A percentile compares a stretch with the other conserved stretches of the same genome.
Conservation (phyloP, 2,797 vertebrate genomes). For the Tachyglossus aculeatus region DNA sequence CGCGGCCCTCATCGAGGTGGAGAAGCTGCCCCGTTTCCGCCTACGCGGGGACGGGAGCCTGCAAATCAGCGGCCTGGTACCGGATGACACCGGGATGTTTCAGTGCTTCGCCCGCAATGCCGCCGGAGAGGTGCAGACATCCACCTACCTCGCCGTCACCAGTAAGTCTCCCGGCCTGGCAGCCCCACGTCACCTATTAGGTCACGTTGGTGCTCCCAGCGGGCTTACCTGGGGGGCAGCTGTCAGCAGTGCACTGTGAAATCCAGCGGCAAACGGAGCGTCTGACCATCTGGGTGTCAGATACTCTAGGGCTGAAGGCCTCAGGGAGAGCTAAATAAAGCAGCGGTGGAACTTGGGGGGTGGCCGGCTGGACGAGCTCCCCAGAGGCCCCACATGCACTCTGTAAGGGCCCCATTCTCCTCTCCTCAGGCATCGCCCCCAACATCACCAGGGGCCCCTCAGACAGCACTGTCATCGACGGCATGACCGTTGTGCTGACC, state of each 20-base stretch:
- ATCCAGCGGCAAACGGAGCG: not conserved
- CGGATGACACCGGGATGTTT: slow-evolving; percentile 96
- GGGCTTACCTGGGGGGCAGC: not conserved
- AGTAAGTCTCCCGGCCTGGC: slow-evolving; percentile 78
- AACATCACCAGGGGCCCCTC: slow-evolving; percentile 95
- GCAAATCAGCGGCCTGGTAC: slow-evolving; percentile 92
- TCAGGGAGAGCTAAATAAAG: too few species aligned
- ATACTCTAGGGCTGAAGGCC: too few species aligned
- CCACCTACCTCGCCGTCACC: slow-evolving; percentile 96
- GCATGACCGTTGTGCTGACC: slow-evolving; percentile 91
- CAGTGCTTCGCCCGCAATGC: slow-evolving; percentile 94
- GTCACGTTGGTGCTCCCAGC: not conserved
- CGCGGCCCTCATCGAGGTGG: slow-evolving; percentile 82
- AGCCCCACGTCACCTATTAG: not conserved
- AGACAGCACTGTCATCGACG: slow-evolving; percentile 96
- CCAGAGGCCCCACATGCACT: not conserved
- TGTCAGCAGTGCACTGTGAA: not conserved
- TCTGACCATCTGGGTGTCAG: not conserved
- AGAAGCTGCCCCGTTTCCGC: slow-evolving; percentile 86
- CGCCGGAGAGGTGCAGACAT: slow-evolving; percentile 93
- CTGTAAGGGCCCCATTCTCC: not conserved
- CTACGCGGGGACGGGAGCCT: slow-evolving; percentile 87
- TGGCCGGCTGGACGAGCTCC: not conserved
- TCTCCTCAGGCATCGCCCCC: slow-evolving; percentile 87
- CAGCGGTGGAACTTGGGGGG: too few species aligned